Percentiles rank a stretch among this genome's conserved stretches.
phyloP scores from a whole-genome alignment of 2,113 vertebrate genomes.

The Dissostichus mawsoni region DNA sequence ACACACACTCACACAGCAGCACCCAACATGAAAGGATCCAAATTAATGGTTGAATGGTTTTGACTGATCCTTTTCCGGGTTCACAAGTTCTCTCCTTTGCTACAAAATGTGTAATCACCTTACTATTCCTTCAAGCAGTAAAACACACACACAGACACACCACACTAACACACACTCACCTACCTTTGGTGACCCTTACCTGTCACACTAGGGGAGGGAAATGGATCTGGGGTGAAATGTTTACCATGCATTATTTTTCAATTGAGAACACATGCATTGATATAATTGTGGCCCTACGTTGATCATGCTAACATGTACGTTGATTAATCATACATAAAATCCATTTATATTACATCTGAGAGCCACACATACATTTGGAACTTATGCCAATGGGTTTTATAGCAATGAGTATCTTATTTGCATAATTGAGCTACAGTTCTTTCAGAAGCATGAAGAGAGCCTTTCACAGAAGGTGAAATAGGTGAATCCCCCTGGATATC shows the following conservation, averaged over 20 bases:
- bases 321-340: neutral
- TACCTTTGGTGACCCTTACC: neutral
- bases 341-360: neutral
- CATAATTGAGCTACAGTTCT: neutral
- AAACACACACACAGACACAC: neutral
- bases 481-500: conserved; percentile 32
- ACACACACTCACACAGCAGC: conserved; percentile 16
- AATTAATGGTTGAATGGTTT: conserved; percentile 39
- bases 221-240: neutral
- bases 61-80: conserved; percentile 26
- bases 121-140: neutral
- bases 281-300: neutral
- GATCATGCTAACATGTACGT: neutral
- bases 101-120: conserved; percentile 27
- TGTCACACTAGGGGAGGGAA: neutral
- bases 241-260: neutral
- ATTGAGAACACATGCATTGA: neutral
- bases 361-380: neutral
- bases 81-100: conserved; percentile 16
- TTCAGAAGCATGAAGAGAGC: neutral
- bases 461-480: conserved; percentile 2
- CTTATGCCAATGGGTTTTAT: neutral
- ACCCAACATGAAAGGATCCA: conserved; percentile 23
- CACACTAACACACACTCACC: neutral
- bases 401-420: neutral